Evolutionary conservation across 2,113 vertebrate species (phyloP).

Genomic region (Semnornis frantzii): DNA sequence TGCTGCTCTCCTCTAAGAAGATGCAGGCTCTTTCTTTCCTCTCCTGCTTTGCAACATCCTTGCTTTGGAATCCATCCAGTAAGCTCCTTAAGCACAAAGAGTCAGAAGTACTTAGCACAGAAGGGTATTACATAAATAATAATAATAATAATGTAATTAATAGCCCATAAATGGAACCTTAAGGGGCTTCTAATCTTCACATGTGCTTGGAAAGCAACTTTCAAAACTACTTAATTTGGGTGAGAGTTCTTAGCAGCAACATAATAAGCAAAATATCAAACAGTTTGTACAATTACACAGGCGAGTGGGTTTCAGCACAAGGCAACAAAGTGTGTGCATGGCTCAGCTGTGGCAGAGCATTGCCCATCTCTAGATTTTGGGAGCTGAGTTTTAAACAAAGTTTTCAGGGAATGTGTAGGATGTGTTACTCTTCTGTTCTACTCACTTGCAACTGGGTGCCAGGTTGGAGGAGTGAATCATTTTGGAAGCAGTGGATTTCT

Average conservation of each 20-base stretch:
- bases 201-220: background rate
- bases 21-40: background rate
- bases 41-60: slow-evolving; percentile 15
- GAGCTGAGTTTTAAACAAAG: slow-evolving; percentile 21
- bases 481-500: slow-evolving; percentile 28
- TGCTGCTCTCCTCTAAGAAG: background rate
- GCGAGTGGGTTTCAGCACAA: background rate
- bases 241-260: slow-evolving; percentile 23
- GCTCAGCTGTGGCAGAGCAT: background rate
- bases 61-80: slow-evolving; percentile 53
- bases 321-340: background rate
- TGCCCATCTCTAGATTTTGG: background rate
- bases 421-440: background rate
- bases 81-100: slow-evolving; percentile 51
- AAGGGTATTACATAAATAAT: slow-evolving; percentile 50
- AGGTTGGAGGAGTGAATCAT: background rate
- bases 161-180: slow-evolving; percentile 15
- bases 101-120: slow-evolving; percentile 37
- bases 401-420: slow-evolving; percentile 20
- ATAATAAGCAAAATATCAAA: slow-evolving; percentile 23
- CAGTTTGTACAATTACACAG: slow-evolving; percentile 15
- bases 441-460: background rate
- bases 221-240: background rate
- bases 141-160: slow-evolving; percentile 6
- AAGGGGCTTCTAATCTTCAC: slow-evolving; percentile 13